Conservation (phyloP, 2,113 vertebrate genomes). For the Steatornis caripensis region DNA sequence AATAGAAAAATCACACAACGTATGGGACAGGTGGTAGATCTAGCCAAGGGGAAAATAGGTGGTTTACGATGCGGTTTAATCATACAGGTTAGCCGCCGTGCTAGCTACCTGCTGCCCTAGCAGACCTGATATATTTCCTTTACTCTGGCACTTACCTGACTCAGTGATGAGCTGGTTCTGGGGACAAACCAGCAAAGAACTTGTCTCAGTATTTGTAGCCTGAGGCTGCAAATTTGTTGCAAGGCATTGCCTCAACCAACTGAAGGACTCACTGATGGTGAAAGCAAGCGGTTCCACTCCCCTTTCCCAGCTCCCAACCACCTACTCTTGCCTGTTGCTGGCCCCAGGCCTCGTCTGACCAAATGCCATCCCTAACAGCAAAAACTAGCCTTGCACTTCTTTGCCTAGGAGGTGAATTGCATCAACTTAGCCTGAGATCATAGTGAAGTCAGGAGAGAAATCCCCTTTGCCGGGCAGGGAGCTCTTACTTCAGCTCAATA, state of each 20-base stretch:
- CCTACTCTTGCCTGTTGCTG: fast-evolving
- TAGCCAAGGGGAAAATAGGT: background rate
- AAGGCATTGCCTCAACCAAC: background rate
- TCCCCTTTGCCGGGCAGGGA: background rate
- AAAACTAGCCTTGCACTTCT: background rate
- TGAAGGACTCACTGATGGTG: background rate
- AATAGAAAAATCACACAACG: background rate
- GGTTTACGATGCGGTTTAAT: background rate
- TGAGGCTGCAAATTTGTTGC: background rate
- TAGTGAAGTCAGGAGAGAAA: background rate
- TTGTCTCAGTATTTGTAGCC: background rate
- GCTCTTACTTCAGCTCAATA: background rate
- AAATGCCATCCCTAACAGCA: background rate
- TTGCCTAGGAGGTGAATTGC: background rate
- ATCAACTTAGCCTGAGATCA: background rate
- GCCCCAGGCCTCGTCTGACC: background rate
- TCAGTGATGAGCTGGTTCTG: background rate
- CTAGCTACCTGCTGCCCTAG: background rate
- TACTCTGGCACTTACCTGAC: background rate
- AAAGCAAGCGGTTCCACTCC: background rate
- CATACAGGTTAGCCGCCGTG: background rate
- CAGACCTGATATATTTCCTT: background rate
- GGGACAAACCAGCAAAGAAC: background rate
- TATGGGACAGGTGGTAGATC: background rate
- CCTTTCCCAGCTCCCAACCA: background rate